phyloP scores from a whole-genome alignment of 2,797 vertebrate genomes.

The Threskiornis aethiopicus region DNA sequence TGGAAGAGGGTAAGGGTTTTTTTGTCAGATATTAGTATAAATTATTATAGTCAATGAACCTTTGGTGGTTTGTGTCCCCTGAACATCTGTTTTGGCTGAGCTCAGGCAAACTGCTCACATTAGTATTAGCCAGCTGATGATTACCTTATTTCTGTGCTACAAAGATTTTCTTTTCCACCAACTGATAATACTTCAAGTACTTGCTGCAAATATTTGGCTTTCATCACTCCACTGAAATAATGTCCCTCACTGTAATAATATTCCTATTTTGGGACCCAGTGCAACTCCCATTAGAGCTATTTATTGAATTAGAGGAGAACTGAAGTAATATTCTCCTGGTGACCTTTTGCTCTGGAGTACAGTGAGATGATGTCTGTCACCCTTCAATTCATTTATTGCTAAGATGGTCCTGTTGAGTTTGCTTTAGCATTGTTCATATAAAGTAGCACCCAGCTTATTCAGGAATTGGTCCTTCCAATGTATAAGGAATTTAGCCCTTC shows the following conservation, averaged over 20 bases:
- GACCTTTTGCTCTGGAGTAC: not conserved
- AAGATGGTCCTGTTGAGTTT: not conserved
- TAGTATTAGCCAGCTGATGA: not conserved
- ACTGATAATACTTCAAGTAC: not conserved
- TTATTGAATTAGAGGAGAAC: not conserved
- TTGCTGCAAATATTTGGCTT: conserved; percentile 22
- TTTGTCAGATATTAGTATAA: not conserved
- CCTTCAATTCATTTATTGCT: not conserved
- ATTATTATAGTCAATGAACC: not conserved
- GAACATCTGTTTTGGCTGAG: not conserved
- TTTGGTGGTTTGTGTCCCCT: not conserved
- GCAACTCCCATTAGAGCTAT: not conserved
- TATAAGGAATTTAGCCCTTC: not conserved
- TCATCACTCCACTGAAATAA: not conserved
- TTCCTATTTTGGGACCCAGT: not conserved
- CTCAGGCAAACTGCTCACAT: not conserved
- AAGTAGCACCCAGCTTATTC: not conserved
- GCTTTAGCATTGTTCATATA: not conserved
- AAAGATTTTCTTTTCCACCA: not conserved
- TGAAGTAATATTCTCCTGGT: not conserved
- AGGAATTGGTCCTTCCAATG: not conserved
- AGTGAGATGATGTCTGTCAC: not conserved
- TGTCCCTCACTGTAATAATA: not conserved
- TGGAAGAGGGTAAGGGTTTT: not conserved
- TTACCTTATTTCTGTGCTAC: not conserved